Percentiles rank a stretch among this genome's conserved stretches.
Conservation (phyloP, 2,888 invertebrate genomes). For the Yponomeuta sedellus region DNA sequence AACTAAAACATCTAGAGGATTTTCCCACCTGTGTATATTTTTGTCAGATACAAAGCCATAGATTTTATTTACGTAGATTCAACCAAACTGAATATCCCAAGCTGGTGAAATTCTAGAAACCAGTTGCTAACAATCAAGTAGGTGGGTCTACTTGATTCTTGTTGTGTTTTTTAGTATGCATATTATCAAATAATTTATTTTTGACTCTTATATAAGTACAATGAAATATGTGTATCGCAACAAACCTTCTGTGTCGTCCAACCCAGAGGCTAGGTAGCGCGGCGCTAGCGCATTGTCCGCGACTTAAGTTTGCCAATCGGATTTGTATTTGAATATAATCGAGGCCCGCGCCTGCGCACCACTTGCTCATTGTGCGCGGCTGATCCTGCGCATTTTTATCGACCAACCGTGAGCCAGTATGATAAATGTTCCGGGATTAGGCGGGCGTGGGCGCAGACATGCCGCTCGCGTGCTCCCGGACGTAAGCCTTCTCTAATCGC, state of each 20-base stretch:
- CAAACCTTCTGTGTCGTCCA: neutral
- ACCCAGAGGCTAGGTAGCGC: constrained; percentile 14
- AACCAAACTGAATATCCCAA: too few species aligned
- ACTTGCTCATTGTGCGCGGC: constrained; percentile 64
- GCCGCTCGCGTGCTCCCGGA: neutral
- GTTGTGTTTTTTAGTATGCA: too few species aligned
- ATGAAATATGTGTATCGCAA: neutral
- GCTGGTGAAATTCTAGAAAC: too few species aligned
- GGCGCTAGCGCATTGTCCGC: constrained; percentile 66
- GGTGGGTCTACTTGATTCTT: too few species aligned
- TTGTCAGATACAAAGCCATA: too few species aligned
- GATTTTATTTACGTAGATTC: too few species aligned
- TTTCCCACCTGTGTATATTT: too few species aligned
- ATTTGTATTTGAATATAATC: constrained; percentile 77
- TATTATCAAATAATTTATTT: too few species aligned
- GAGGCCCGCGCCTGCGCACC: constrained; percentile 66
- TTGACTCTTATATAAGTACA: too few species aligned
- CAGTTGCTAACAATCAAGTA: too few species aligned
- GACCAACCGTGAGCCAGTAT: constrained; percentile 45
- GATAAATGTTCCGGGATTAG: constrained; percentile 73
- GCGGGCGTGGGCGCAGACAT: constrained; percentile 43
- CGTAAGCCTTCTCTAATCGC: constrained; percentile 18
- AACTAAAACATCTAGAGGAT: too few species aligned
- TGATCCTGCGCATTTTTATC: constrained; percentile 73
- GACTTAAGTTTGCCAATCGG: constrained; percentile 74